These are phyloP conservation scores for Hololepta plana DNA, from an alignment of 2,888 invertebrate genomes.

Conservation along the genomic window DNA sequence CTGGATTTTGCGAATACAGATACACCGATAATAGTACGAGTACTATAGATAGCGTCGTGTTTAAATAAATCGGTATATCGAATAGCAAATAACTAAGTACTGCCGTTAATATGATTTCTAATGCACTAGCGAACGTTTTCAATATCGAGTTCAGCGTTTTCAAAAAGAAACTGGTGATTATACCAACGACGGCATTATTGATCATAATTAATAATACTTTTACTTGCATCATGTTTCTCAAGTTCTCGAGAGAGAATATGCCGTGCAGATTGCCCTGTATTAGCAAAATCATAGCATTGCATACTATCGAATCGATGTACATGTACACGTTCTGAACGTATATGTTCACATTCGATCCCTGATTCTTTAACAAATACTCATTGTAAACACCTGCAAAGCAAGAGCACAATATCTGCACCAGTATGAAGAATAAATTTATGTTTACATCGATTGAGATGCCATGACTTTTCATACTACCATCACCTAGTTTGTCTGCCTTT, in stretches of 20 bases:
- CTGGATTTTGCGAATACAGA: constrained; percentile 81
- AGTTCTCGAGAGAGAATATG: constrained; percentile 37
- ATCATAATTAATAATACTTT: constrained; percentile 66
- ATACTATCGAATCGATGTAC: constrained; percentile 88
- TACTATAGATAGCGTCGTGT: constrained; percentile 62
- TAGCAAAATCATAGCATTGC: constrained; percentile 58
- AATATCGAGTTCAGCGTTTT: constrained; percentile 86
- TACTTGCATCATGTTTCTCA: constrained; percentile 39
- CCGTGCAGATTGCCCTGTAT: constrained; percentile 43
- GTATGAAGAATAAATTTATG: constrained; percentile 33
- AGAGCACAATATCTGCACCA: constrained; percentile 74
- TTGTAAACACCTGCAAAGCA: constrained; percentile 93
- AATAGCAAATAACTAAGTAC: constrained; percentile 73
- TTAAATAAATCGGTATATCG: constrained; percentile 64
- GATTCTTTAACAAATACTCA: constrained; percentile 78
- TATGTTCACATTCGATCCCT: constrained; percentile 69
- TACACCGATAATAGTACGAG: constrained; percentile 70
- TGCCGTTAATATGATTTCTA: constrained; percentile 82
- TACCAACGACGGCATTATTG: constrained; percentile 82
- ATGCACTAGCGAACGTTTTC: constrained; percentile 88
- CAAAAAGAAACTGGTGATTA: constrained; percentile 85
- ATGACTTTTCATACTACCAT: neutral
- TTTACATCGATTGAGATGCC: neutral
- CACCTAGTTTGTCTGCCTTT: no score
- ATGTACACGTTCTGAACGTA: constrained; percentile 90